Conservation (phyloP, 1,140 invertebrate species). For the Euura lappo region DNA sequence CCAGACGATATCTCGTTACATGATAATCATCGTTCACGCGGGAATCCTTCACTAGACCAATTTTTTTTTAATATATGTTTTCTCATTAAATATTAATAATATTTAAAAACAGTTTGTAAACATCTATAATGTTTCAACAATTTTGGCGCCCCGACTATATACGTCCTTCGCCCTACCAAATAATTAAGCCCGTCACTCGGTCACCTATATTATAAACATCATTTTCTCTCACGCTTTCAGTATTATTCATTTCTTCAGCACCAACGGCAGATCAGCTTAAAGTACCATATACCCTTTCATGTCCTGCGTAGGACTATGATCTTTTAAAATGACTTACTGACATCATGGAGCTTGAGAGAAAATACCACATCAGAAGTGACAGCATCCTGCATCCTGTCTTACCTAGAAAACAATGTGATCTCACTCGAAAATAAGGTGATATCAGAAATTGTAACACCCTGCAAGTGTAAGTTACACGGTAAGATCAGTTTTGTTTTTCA, state of each 20-base stretch:
- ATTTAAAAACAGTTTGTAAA: not conserved
- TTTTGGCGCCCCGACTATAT: not conserved
- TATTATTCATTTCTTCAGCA: slow-evolving; percentile 6
- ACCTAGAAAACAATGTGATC: too few species aligned
- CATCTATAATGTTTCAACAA: slow-evolving; percentile 6
- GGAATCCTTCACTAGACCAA: too few species aligned
- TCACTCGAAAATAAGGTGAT: too few species aligned
- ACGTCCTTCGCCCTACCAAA: slow-evolving; percentile 15
- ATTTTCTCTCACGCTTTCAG: slow-evolving; percentile 12
- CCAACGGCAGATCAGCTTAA: slow-evolving; percentile 15
- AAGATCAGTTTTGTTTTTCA: too few species aligned
- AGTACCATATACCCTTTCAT: not conserved
- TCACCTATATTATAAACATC: not conserved
- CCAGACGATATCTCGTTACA: not conserved
- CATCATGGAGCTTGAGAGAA: too few species aligned
- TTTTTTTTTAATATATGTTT: not conserved
- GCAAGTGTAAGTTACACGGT: too few species aligned
- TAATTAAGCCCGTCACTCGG: not conserved
- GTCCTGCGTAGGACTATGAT: too few species aligned
- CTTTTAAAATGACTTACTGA: too few species aligned
- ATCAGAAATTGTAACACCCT: too few species aligned
- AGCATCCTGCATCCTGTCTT: too few species aligned
- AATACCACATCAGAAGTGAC: too few species aligned
- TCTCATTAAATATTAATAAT: slow-evolving; percentile 4
- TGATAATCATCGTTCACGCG: not conserved